Base-by-base conservation (phyloP, 2,797 vertebrate species). In the Danio tinwini region DNA sequence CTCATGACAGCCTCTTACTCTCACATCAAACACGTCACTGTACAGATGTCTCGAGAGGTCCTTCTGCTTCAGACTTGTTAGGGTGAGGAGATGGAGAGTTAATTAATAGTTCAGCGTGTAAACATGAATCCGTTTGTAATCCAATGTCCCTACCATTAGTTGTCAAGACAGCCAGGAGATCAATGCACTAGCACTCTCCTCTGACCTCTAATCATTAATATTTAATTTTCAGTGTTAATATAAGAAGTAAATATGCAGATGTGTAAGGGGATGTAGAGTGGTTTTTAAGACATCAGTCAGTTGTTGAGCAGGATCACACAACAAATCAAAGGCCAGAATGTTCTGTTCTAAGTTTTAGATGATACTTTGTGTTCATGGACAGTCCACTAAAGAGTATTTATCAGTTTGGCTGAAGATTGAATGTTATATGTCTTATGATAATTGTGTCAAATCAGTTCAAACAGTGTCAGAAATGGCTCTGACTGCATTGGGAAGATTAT, bases 41-140 rank as follows among this genome's bases (percentile, higher is more conserved):
- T 68, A 39, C 50, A 47, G 42, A 67, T 37, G 10, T 45, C 75
- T 68, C 63, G 7, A 58, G 63, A 68, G 16, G 6, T 21, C 44
- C 10, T 0, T 47, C 29, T 69, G 45, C 53, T 78, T 78, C 29
- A 68, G 53, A 29, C 75, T 78, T 78, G 64, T 78, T 61, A 69
- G 53, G 13, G 6, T 52, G 42, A 76, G 37, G 52, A 76, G 74
- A 58, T 76, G 37, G 47, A 68, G 63, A 12, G 65, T 62, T 62
- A 70, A 78, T 61, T 70, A 78, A 62, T 78, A 70, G 45, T 19
- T 52, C 49, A 42, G 78, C 45, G 42, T 47, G 52, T 58, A 49
- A n/a, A 17, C 42, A 68, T 49, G 16, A 68, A 56, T 17, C 19
- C 7, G 45, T 67, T 14, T 67, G 63, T 21, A 19, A 14, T 47